Evolutionary conservation across 2,113 vertebrate genomes (phyloP).

Genomic region (Alouatta palliata): DNA sequence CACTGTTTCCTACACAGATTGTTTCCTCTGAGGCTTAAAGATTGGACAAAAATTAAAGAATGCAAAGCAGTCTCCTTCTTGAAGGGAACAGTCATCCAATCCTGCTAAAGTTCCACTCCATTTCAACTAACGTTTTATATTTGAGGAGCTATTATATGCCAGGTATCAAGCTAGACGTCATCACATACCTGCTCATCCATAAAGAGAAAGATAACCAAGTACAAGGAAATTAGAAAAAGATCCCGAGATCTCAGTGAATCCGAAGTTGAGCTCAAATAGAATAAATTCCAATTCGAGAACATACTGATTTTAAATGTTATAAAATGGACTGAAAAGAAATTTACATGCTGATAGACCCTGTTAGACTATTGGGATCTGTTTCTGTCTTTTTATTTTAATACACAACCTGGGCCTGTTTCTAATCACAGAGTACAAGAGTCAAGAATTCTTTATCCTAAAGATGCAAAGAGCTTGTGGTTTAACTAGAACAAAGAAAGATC

Average conservation of each 20-base stretch:
- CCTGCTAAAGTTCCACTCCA: neutral
- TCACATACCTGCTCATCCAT: neutral
- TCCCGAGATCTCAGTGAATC: neutral
- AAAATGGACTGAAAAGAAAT: neutral
- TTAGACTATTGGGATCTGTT: neutral
- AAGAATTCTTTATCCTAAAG: neutral
- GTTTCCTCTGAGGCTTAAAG: slow-evolving; percentile 9
- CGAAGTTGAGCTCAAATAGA: neutral
- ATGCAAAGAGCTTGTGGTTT: neutral
- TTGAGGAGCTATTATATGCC: neutral
- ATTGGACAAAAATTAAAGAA: neutral
- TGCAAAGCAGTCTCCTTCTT: neutral
- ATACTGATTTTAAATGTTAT: neutral
- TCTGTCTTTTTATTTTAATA: neutral
- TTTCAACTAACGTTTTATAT: neutral
- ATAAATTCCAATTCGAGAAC: neutral
- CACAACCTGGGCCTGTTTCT: neutral
- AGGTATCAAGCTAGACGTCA: neutral
- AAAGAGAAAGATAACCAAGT: neutral
- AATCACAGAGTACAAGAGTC: neutral
- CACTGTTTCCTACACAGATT: neutral
- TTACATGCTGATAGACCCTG: neutral
- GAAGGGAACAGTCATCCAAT: neutral
- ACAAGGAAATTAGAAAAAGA: neutral
- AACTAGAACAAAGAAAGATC: neutral